These are phyloP conservation scores for Drosophila paranaensis DNA, from an alignment of 2,888 invertebrate species.

Conservation along the genomic window DNA sequence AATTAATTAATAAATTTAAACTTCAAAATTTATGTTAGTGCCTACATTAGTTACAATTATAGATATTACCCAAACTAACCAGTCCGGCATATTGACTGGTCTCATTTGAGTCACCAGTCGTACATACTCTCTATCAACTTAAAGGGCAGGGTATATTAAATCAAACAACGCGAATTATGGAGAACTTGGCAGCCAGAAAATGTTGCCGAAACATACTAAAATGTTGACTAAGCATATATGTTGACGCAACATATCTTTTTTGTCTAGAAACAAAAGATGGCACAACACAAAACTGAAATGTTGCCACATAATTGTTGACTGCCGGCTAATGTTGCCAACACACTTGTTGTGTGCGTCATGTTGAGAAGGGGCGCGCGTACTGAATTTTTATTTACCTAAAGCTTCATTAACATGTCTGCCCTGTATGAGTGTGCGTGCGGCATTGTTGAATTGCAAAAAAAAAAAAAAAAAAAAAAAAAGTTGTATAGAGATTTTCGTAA, in stretches of 20 bases:
- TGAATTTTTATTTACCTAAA: slow-evolving; percentile 23
- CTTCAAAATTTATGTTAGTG: no score
- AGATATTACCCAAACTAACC: no score
- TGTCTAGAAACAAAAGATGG: slow-evolving; percentile 4
- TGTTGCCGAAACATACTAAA: neutral
- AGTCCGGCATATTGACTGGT: neutral
- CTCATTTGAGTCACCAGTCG: neutral
- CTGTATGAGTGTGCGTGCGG: slow-evolving; percentile 27
- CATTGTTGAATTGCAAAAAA: slow-evolving; percentile 11
- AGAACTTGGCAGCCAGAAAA: slow-evolving; percentile 20
- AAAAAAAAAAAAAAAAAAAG: no score
- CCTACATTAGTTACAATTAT: no score
- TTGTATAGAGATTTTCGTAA: slow-evolving; percentile 32
- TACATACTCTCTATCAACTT: neutral
- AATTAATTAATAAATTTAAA: neutral
- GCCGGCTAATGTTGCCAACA: slow-evolving; percentile 34
- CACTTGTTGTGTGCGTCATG: slow-evolving; percentile 70
- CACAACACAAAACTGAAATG: no score
- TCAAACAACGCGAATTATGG: neutral
- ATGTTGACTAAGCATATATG: neutral
- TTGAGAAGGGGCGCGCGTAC: slow-evolving; percentile 19
- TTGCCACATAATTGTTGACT: slow-evolving; percentile 19
- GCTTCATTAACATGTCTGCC: slow-evolving; percentile 70
- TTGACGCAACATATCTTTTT: neutral
- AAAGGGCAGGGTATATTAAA: neutral